Evolutionary conservation across 2,113 vertebrate genomes (phyloP), one percentile per base, ranked within the genome.

Genomic region (Oreocharis arfaki): DNA sequence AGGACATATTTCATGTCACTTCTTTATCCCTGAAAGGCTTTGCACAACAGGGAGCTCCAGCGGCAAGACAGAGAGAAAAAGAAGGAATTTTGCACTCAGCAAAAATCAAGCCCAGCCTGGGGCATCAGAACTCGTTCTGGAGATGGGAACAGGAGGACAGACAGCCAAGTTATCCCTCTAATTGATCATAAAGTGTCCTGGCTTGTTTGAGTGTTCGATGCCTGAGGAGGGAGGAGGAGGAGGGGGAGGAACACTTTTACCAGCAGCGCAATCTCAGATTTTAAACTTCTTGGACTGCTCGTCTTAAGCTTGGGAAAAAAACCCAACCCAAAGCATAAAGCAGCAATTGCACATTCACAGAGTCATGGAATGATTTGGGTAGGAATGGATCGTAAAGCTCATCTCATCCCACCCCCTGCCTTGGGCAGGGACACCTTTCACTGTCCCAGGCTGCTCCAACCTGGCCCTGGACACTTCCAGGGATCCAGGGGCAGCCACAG

Each of bases 51-150:
- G 5, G 55, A 93, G 76, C 79, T 63, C 73, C 35, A 28, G 18
- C 0, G 11, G 83, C 69, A 78, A 92, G 64, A 55, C 0, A 3
- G 26, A 90, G 68, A 67, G 33, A 47, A 8, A 75, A 68, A 91
- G 57, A 28, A 90, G 77, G 84, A 95, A 60, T 79, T 78, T 19
- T 78, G 60, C 19, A 78, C 91, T 96, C 96, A 95, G 95, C 95
- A 95, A 84, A 84, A 94, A 78, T 15, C 95, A 87, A 65, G 8
- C 80, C 69, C 80, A 87, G 95, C 91, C 85, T 24, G 50, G 37
- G 86, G 94, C 94, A 55, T 3, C 64, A 95, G 95, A 95, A 95
- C 96, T 79, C 0, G 89, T 95, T 97, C 79, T 79, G 73, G 83
- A 80, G 88, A 92, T 39, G 60, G 87, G 78, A 95, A 70, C 60